Percentiles rank a stretch among this genome's conserved stretches.
phyloP scores from a whole-genome alignment of 1,140 invertebrate genomes.

The Idris sp. region DNA sequence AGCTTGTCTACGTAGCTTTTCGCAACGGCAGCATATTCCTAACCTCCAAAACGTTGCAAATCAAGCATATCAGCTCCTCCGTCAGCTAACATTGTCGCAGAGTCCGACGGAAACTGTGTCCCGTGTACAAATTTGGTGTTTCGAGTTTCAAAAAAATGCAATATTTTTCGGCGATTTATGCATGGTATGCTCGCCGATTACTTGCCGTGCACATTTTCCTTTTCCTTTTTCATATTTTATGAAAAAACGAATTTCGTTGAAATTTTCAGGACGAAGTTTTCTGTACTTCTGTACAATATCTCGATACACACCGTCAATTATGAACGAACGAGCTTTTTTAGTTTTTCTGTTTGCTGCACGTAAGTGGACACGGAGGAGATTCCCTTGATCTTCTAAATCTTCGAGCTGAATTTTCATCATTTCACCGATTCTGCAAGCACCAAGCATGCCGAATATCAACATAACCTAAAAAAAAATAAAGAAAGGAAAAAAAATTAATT shows the following conservation, averaged over 20 bases:
- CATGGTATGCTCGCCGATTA: conserved; percentile 43
- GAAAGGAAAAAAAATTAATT: too few relatives aligned
- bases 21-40: not conserved
- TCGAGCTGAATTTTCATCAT: not conserved
- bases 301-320: not conserved
- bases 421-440: not conserved
- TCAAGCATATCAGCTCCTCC: not conserved
- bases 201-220: conserved; percentile 28
- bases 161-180: conserved; percentile 32
- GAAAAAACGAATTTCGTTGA: conserved; percentile 11
- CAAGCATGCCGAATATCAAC: conserved; percentile 3
- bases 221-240: conserved; percentile 23
- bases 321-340: not conserved
- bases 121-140: conserved; percentile 35
- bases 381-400: conserved; percentile 6
- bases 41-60: conserved; percentile 1
- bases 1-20: conserved; percentile 3
- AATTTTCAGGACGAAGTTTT: conserved; percentile 11
- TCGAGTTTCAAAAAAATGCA: conserved; percentile 36
- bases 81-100: conserved; percentile 7
- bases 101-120: conserved; percentile 19
- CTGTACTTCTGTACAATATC: conserved; percentile 3
- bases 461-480: conserved; percentile 11
- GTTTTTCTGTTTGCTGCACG: not conserved
- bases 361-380: not conserved